phyloP scores from a whole-genome alignment of 2,797 vertebrate genomes.

The Periophthalmus magnuspinnatus region DNA sequence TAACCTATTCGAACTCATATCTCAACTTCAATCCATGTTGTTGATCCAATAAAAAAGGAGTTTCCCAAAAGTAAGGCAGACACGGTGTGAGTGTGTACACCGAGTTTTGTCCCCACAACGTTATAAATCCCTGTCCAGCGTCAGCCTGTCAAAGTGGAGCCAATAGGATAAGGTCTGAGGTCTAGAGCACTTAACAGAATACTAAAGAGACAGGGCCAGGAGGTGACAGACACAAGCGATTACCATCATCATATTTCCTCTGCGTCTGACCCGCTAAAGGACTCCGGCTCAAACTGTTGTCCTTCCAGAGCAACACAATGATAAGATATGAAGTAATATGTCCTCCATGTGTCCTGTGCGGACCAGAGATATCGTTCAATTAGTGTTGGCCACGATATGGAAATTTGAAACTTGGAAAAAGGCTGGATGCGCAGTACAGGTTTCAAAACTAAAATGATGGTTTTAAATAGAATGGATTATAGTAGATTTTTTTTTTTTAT shows the following conservation, averaged over 20 bases:
- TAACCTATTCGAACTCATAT: too few species aligned
- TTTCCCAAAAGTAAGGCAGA: too few species aligned
- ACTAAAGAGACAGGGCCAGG: slow-evolving; percentile 59
- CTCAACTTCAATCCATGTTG: too few species aligned
- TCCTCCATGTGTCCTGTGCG: slow-evolving; percentile 8
- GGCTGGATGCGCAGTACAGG: not conserved
- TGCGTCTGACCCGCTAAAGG: slow-evolving; percentile 27
- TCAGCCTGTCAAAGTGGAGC: slow-evolving; percentile 73
- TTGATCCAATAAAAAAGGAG: too few species aligned
- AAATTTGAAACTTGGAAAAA: not conserved
- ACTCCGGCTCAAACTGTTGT: slow-evolving; percentile 22
- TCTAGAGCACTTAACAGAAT: slow-evolving; percentile 67
- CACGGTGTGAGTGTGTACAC: too few species aligned
- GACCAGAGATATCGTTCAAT: not conserved
- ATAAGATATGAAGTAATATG: slow-evolving; percentile 1
- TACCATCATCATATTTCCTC: slow-evolving; percentile 17
- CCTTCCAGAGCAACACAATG: slow-evolving; percentile 23
- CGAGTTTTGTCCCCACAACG: not conserved
- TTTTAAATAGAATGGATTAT: not conserved
- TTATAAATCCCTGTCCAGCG: slow-evolving; percentile 49
- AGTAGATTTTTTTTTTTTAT: too few species aligned
- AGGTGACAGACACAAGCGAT: slow-evolving; percentile 65
- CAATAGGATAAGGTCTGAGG: slow-evolving; percentile 72
- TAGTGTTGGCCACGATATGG: not conserved
- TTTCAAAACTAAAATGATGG: too few species aligned